Evolutionary conservation across 2,113 vertebrate genomes (phyloP), one percentile per base, ranked within the genome.

Genomic region (Artemisiospiza belli): DNA sequence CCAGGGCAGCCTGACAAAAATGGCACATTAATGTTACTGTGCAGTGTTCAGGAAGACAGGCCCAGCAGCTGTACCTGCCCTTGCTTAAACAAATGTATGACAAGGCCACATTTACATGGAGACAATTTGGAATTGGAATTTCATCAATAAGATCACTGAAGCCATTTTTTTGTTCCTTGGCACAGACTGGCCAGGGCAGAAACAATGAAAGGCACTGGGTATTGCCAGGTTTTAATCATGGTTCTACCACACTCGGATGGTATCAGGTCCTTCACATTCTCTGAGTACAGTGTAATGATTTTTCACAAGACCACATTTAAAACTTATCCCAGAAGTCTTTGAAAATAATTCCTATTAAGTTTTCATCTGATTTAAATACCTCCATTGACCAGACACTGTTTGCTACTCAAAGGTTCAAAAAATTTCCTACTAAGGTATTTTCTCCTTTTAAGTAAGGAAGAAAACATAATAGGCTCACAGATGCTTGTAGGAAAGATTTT

Each of bases 281-380:
- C 58, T 15, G 30, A 44, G 17, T 58, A 58, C 12, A 64, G 15
- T 5, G 11, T 28, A 70, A 54, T 62, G 64, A 78, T 64, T 93
- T 96, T 86, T 70, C 79, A 88, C 57, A 87, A 94, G 72, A 83
- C 24, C 41, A 35, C 25, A 57, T 82, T 83, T 92, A 78, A 43
- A 83, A 44, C 27, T 22, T 31, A 47, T 21, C 35, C 68, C 78
- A 62, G 61, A 83, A 83, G 44, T 12, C 41, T 80, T 58, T 64
- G 47, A 84, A 78, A 35, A 54, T 41, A 76, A 69, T 85, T 80
- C 54, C 30, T 51, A 22, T 74, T 75, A 19, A 17, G 4, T 44
- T 89, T 92, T 74, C 49, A 35, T 70, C 39, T 63, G 19, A 44
- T 46, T 68, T 87, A 74, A 81, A 78, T 20, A 54, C n/a, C 5